Base-by-base conservation (phyloP, 1,140 invertebrate species). In the Tetramorium alpestre region DNA sequence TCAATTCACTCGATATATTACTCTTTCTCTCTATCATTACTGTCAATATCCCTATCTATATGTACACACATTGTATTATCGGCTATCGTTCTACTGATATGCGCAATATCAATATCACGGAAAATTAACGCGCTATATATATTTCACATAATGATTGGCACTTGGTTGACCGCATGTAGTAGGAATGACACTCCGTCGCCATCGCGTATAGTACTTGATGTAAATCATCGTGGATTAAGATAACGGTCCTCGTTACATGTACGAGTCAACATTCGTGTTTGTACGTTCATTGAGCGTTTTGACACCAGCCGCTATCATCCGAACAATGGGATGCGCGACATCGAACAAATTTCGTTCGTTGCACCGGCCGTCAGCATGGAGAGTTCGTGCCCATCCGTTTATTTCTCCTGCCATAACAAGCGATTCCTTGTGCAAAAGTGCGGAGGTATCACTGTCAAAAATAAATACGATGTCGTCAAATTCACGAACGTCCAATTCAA, bases 371-470 rank as follows among this genome's bases (percentile, higher is more conserved):
- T 89, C 77, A 56, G 75, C 62, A 18, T 84, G 69, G 54, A 60
- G 80, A 62, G 60, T 78, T 70, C 81, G 64, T 69, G 84, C 44
- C 87, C 88, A 58, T 86, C 75, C 82, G 69, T 80, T 58, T 81
- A 77, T 89, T 81, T 82, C 88, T 70, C 69, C 77, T 51, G 77
- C 85, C 89, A 38, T 90, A 87, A 73, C 65, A 78, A 89, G 88
- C 77, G 88, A 49, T 82, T 90, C 88, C 73, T 67, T 85, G 89
- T 28, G 64, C 80, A 62, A 90, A 90, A 85, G 81, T 90, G 38
- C 47, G 88, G 76, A 47, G 70, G 85, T 70, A 77, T 91, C 84
- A 87, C 85, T 87, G 88, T 87, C 87, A 81, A 89, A 89, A 86
- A 87, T 25, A 89, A 91, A 85, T 82, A 89, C 60, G 44, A 72